phyloP scores from a whole-genome alignment of 2,888 invertebrate genomes.

The Drosophila formosana region DNA sequence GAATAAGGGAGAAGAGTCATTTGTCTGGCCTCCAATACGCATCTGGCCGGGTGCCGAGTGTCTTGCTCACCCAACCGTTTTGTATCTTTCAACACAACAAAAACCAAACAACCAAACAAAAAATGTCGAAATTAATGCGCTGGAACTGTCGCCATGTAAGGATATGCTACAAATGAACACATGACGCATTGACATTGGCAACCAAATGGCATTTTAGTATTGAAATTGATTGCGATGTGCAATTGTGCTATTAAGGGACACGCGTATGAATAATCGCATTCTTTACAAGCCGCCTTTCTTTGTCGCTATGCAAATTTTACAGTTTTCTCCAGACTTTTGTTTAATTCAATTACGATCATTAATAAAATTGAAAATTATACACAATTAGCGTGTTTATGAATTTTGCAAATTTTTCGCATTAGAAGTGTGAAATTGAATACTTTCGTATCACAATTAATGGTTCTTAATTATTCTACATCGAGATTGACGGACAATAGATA shows the following conservation, averaged over 20 bases:
- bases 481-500: neutral
- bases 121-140: slow-evolving; percentile 57
- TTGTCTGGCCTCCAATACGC: slow-evolving; percentile 21
- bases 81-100: slow-evolving; percentile 13
- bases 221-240: slow-evolving; percentile 8
- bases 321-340: neutral
- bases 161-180: slow-evolving; percentile 40
- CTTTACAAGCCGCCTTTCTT: too few species aligned
- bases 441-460: neutral
- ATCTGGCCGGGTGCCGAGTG: slow-evolving; percentile 9
- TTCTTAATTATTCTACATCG: neutral
- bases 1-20: slow-evolving; percentile 22
- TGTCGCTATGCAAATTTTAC: neutral
- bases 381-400: neutral
- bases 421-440: neutral
- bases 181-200: slow-evolving; percentile 40
- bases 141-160: slow-evolving; percentile 66
- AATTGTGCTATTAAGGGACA: slow-evolving; percentile 10
- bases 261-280: neutral
- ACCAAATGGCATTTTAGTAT: slow-evolving; percentile 10
- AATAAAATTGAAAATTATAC: neutral
- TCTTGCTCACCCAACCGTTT: slow-evolving; percentile 43
- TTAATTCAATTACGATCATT: neutral
- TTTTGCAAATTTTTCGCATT: neutral
- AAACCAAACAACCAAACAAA: slow-evolving; percentile 4